Conservation (phyloP, 2,113 vertebrate genomes). For the Condylura cristata region DNA sequence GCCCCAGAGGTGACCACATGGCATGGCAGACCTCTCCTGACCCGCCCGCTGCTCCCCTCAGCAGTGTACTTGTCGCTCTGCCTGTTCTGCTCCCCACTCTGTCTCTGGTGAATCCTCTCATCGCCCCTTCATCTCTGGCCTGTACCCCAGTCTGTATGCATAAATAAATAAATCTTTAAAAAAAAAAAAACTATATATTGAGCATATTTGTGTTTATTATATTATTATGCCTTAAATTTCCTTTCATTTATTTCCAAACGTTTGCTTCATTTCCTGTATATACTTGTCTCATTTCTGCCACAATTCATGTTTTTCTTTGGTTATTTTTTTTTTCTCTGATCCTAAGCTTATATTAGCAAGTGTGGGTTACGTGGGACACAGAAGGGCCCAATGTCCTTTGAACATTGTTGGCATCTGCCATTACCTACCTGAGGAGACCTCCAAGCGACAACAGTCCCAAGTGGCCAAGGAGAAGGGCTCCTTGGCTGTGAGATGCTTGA, state of each 20-base stretch:
- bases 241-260: background rate
- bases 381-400: background rate
- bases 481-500: background rate
- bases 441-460: background rate
- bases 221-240: background rate
- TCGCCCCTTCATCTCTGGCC: too few relatives aligned
- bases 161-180: too few relatives aligned
- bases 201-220: background rate
- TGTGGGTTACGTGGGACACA: background rate
- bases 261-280: background rate
- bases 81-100: too few relatives aligned
- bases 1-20: too few relatives aligned
- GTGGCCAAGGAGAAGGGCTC: background rate
- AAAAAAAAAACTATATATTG: too few relatives aligned
- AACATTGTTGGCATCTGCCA: background rate
- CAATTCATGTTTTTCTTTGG: background rate
- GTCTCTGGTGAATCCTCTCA: too few relatives aligned
- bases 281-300: constrained; percentile 18
- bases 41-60: too few relatives aligned
- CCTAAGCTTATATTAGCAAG: background rate
- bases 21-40: too few relatives aligned
- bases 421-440: background rate
- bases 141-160: too few relatives aligned
- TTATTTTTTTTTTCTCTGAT: background rate
- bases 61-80: too few relatives aligned